phyloP scores from a whole-genome alignment of 2,113 vertebrate genomes.

The Scolopax mira region DNA sequence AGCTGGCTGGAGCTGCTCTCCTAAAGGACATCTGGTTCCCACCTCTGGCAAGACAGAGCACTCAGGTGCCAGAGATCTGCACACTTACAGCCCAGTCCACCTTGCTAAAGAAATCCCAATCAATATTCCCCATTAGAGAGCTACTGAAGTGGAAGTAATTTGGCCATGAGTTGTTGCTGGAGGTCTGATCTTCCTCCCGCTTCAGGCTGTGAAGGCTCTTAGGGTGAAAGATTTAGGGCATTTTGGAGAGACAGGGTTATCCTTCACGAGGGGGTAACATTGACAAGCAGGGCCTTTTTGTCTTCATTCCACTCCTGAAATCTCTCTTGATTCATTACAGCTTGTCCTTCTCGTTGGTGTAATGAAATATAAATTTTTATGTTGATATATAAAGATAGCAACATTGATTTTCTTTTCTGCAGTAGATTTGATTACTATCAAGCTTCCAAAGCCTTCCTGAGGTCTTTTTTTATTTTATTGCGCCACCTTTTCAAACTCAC shows the following conservation, averaged over 20 bases:
- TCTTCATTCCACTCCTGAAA: constrained; percentile 29
- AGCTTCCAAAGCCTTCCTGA: constrained; percentile 50
- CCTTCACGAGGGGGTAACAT: not conserved
- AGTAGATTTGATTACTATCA: constrained; percentile 62
- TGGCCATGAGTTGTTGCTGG: not conserved
- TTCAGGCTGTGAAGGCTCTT: not conserved
- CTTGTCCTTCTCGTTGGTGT: constrained; percentile 25
- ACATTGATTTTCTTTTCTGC: constrained; percentile 67
- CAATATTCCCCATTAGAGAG: not conserved
- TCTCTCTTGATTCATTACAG: constrained; percentile 49
- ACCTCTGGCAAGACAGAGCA: not conserved
- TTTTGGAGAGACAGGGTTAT: constrained; percentile 14
- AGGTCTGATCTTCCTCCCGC: not conserved
- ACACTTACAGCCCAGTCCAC: not conserved
- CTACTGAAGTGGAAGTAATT: not conserved
- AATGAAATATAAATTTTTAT: constrained; percentile 71
- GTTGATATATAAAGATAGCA: constrained; percentile 67
- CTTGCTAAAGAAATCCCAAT: not conserved
- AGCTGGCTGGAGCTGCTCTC: not conserved
- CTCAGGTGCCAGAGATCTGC: not conserved
- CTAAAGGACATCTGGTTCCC: not conserved
- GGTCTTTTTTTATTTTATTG: constrained; percentile 52
- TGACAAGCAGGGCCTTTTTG: constrained; percentile 19
- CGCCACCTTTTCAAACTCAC: constrained; percentile 33
- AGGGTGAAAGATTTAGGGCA: not conserved